Conservation (phyloP, 2,888 invertebrate species). For the Scaptodrosophila latifasciaeformis region DNA sequence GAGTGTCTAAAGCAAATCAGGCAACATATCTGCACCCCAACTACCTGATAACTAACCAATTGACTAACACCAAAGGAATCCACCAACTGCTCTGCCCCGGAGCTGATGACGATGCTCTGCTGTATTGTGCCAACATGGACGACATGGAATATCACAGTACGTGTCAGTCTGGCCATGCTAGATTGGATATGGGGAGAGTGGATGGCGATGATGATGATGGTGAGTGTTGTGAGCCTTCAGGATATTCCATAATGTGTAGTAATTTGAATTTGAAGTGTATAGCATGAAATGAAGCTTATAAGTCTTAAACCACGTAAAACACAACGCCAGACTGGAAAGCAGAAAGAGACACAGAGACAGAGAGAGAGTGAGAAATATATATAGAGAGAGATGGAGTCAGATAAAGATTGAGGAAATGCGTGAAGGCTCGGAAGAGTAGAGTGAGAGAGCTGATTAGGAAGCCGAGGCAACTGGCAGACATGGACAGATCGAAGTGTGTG, state of each 20-base stretch:
- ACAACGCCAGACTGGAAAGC: background rate
- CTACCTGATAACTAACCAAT: background rate
- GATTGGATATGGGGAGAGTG: background rate
- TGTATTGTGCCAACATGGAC: conserved; percentile 53
- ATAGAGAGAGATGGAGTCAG: no score
- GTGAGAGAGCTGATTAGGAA: background rate
- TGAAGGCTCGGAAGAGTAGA: no score
- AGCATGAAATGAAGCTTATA: conserved; percentile 57
- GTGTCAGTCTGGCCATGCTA: conserved; percentile 27
- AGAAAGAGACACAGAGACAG: background rate
- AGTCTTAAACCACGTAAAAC: conserved; percentile 28
- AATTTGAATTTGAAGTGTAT: conserved; percentile 69
- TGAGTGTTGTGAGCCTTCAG: conserved; percentile 52
- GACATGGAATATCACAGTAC: conserved; percentile 41
- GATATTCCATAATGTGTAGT: conserved; percentile 66
- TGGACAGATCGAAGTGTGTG: conserved; percentile 13
- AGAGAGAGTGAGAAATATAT: background rate
- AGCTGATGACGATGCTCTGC: conserved; percentile 17
- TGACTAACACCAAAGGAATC: background rate
- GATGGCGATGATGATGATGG: conserved; percentile 18
- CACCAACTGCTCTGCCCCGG: conserved; percentile 7
- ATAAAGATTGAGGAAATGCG: no score
- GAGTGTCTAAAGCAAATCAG: background rate
- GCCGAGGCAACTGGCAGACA: background rate
- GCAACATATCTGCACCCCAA: background rate